phyloP scores from a whole-genome alignment of 1,140 invertebrate genomes.

The Lordiphosa clarofinis region DNA sequence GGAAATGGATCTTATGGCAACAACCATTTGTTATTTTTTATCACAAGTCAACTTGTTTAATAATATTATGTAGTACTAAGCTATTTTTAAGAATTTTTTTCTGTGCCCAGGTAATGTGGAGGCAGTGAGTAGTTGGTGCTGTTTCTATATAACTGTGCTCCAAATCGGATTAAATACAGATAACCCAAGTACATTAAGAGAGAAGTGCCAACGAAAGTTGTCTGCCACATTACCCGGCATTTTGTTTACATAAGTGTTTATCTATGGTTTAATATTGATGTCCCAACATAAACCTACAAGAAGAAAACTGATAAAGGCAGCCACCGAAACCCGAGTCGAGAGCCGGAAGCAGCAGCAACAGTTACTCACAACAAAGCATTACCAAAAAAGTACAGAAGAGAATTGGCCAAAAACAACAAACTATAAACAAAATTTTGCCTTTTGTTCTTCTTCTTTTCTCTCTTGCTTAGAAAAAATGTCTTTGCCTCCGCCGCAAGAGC shows the following conservation, averaged over 20 bases:
- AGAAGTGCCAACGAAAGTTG: conserved; percentile 43
- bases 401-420: not conserved
- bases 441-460: conserved; percentile 21
- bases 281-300: conserved; percentile 3
- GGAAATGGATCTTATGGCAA: too few relatives aligned
- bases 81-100: conserved; percentile 20
- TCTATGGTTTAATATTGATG: conserved; percentile 5
- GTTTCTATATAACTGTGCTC: conserved; percentile 47
- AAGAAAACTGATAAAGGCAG: too few relatives aligned
- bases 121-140: conserved; percentile 55
- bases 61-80: not conserved
- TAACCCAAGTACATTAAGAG: not conserved
- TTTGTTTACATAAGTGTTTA: conserved; percentile 13
- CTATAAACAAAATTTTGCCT: not conserved
- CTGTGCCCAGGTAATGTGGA: conserved; percentile 48
- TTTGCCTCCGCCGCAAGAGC: conserved; percentile 23
- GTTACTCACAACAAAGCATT: conserved; percentile 6
- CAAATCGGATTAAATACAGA: conserved; percentile 19
- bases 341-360: conserved; percentile 12
- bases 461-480: conserved; percentile 28
- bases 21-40: too few relatives aligned
- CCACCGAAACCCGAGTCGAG: not conserved
- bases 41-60: too few relatives aligned
- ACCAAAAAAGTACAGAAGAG: conserved; percentile 9
- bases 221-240: conserved; percentile 40